Base-by-base conservation (phyloP, 2,113 vertebrate genomes). In the Pollimyrus isidori region DNA sequence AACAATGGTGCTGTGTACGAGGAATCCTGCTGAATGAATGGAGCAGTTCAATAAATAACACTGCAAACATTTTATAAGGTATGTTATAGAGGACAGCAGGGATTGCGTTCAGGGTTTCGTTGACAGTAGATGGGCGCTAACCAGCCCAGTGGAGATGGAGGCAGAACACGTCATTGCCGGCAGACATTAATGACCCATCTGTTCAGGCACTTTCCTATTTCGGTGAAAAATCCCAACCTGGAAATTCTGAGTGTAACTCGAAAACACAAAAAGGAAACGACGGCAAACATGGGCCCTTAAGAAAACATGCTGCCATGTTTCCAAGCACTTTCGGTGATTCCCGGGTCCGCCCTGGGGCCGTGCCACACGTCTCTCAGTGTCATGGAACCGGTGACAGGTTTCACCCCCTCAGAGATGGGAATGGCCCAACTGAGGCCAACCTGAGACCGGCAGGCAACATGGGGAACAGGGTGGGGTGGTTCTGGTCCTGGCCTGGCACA, bases 221-320 rank as follows among this genome's bases (percentile, higher is more conserved):
- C n/a, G 76, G 39, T 58, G n/a, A 53, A 45, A 93, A 85, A 89
- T 90, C 92, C 92, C 90, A 93, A 86, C 88, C 76, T 94, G 94
- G 95, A 95, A 95, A 95, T 89, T 93, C 86, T 95, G 93, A 94
- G 93, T 30, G 73, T 90, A 90, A 91, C 89, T 89, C 56, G 76
- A 90, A 92, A 93, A 94, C 93, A 94, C 92, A 89, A 93, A 93
- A 93, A 94, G 94, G 92, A 94, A 94, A 93, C 93, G 87, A 90
- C 69, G 91, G 87, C 91, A 88, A 94, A 93, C 91, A 92, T 90
- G 91, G 93, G 91, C 88, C 89, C 89, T 92, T 94, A 91, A 94
- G 94, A 93, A 92, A 94, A 94, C 91, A 93, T 19, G 83, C 91
- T 90, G 92, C 90, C 90, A 53, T 91, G 92, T 91, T 93, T 89